Evolutionary conservation across 2,888 invertebrate genomes (phyloP).

Genomic region (Eupithecia exiguata): DNA sequence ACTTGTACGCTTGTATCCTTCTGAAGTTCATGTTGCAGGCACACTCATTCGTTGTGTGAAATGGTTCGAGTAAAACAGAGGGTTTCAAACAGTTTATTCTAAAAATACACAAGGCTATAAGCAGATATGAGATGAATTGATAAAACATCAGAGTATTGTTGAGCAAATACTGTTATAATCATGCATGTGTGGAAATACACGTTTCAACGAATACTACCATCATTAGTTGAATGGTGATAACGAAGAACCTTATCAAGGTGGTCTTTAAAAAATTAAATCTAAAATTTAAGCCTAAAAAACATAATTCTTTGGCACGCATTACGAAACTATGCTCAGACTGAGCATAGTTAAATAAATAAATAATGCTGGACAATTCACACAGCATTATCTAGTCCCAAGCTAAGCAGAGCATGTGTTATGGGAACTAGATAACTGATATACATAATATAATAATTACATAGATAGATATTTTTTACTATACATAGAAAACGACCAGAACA

Average conservation of each 20-base stretch:
- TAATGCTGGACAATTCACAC: too few relatives aligned
- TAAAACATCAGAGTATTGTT: background rate
- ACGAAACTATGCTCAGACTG: too few relatives aligned
- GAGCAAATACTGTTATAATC: background rate
- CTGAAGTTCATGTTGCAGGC: slow-evolving; percentile 18
- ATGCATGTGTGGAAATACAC: background rate
- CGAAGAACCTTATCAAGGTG: background rate
- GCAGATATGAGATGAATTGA: background rate
- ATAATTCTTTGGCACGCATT: background rate
- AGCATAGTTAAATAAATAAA: too few relatives aligned
- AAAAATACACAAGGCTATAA: background rate
- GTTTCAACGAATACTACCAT: background rate
- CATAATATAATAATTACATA: too few relatives aligned
- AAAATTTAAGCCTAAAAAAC: background rate
- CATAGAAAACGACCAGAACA: too few relatives aligned
- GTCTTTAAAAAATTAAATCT: background rate
- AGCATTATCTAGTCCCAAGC: too few relatives aligned
- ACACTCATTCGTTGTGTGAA: background rate
- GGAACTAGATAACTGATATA: too few relatives aligned
- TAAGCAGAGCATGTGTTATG: too few relatives aligned
- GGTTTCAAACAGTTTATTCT: background rate
- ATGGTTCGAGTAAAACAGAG: background rate
- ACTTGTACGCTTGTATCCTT: slow-evolving; percentile 26
- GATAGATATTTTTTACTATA: too few relatives aligned
- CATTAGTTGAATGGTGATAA: too few relatives aligned